phyloP scores from a whole-genome alignment of 2,888 invertebrate genomes.

The Stegophylla sp. region DNA sequence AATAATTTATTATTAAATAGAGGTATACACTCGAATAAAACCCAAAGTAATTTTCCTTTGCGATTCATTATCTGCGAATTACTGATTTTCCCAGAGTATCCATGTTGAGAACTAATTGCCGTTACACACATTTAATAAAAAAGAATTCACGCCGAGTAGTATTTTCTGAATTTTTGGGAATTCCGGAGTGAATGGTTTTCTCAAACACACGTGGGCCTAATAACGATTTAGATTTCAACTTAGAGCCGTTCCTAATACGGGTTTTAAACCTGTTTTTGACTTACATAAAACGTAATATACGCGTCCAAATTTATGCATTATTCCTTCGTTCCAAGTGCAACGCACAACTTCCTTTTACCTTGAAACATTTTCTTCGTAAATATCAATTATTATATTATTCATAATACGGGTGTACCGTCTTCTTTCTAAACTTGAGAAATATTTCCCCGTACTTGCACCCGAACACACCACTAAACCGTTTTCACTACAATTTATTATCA shows the following conservation, averaged over 20 bases:
- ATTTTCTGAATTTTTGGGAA: not conserved
- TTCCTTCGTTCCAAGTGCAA: constrained; percentile 7
- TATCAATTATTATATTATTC: too few relatives aligned
- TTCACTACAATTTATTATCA: constrained; percentile 10
- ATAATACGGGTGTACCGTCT: too few relatives aligned
- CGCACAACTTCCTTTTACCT: constrained; percentile 6
- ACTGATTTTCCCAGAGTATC: too few relatives aligned
- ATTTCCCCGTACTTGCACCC: constrained; percentile 11
- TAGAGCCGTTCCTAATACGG: not conserved
- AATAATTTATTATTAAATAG: too few relatives aligned
- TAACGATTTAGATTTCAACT: not conserved
- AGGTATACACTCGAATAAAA: too few relatives aligned
- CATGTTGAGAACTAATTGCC: too few relatives aligned
- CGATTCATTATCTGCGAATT: too few relatives aligned
- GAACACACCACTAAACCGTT: not conserved
- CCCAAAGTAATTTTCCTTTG: too few relatives aligned
- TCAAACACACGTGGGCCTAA: not conserved
- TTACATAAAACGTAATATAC: not conserved
- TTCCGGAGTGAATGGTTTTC: not conserved
- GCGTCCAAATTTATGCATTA: not conserved
- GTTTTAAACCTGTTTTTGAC: constrained; percentile 26
- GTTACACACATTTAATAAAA: too few relatives aligned
- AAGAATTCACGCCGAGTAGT: too few relatives aligned
- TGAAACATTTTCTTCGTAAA: constrained; percentile 15
- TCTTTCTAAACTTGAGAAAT: not conserved